Percentiles rank a stretch among this genome's conserved stretches.
Evolutionary conservation across 92 coral and sea anemone genomes (phyloP).

Genomic region (Porites lobata): DNA sequence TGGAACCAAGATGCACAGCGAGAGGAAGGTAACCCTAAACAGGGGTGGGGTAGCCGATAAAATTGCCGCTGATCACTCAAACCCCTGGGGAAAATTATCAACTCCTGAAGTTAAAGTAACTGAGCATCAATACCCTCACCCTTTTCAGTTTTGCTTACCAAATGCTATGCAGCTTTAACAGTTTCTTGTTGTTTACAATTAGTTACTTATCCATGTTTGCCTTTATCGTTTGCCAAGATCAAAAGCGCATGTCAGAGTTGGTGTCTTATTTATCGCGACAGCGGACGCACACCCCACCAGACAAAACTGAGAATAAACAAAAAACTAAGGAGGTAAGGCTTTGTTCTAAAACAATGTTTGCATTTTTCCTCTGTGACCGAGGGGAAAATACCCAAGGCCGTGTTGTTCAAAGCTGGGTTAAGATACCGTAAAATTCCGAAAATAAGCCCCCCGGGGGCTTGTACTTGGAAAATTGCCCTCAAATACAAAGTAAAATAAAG

Average conservation of each 20-base stretch:
- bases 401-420: too few species aligned
- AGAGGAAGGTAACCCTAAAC: conserved; percentile 87
- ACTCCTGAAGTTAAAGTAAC: too few species aligned
- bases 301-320: conserved; percentile 80
- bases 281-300: conserved; percentile 76
- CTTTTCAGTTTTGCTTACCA: not conserved
- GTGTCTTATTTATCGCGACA: conserved; percentile 80
- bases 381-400: too few species aligned
- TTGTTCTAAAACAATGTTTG: too few species aligned
- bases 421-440: too few species aligned
- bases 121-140: too few species aligned
- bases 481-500: too few species aligned
- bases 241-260: conserved; percentile 94
- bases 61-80: too few species aligned
- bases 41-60: not conserved
- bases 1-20: conserved; percentile 99
- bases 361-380: not conserved
- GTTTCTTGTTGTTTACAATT: not conserved
- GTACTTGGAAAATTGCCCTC: too few species aligned
- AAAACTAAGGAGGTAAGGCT: conserved; percentile 89
- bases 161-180: too few species aligned
- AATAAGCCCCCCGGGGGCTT: too few species aligned
- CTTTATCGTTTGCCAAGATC: conserved; percentile 57
- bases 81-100: too few species aligned
- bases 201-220: not conserved